These are phyloP conservation scores for Centruroides vittatus DNA, from an alignment of 1,140 invertebrate genomes.

Conservation along the genomic window DNA sequence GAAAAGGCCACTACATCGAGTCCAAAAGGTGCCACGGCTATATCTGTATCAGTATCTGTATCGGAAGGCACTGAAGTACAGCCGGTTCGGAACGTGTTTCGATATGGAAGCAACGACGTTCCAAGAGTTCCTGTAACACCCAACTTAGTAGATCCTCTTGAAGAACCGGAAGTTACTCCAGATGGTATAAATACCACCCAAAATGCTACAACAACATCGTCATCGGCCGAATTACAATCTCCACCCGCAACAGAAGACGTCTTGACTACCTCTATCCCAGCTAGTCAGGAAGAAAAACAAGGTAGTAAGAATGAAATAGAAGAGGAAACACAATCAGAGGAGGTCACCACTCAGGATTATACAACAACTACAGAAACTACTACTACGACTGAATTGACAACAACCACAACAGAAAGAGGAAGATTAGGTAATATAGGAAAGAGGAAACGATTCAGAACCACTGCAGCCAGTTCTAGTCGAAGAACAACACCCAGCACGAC, in stretches of 20 bases:
- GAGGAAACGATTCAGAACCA: too few relatives aligned
- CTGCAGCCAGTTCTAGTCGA: too few relatives aligned
- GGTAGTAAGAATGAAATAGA: too few relatives aligned
- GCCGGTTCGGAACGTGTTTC: conserved; percentile 8
- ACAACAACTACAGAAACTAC: neutral
- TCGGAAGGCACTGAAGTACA: neutral
- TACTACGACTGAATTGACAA: neutral
- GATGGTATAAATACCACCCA: neutral
- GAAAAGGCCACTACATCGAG: too few relatives aligned
- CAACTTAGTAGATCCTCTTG: neutral
- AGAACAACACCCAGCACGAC: too few relatives aligned
- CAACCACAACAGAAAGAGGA: neutral
- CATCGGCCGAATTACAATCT: neutral
- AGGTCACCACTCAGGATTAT: neutral
- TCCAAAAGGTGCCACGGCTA: neutral
- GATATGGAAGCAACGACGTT: conserved; percentile 12
- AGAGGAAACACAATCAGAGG: too few relatives aligned
- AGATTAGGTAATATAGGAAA: too few relatives aligned
- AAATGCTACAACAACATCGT: neutral
- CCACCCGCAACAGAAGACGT: neutral
- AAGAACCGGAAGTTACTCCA: too few relatives aligned
- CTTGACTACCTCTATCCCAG: neutral
- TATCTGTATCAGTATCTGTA: neutral
- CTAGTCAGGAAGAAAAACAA: neutral
- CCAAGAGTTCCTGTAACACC: conserved; percentile 8